Conservation (phyloP, 2,797 vertebrate species). For the Trichosurus vulpecula region DNA sequence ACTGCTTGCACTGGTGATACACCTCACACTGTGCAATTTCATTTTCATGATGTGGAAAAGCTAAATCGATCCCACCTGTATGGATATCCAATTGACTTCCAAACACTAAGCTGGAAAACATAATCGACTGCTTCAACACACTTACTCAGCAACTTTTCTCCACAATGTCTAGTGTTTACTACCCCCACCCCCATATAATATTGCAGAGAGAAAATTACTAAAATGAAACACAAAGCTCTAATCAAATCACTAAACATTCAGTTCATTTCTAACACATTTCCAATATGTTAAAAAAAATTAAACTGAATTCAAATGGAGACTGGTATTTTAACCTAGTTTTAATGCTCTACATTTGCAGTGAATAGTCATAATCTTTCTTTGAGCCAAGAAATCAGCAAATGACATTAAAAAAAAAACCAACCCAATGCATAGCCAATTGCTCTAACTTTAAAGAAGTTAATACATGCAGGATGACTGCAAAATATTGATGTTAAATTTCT, state of each 20-base stretch:
- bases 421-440: not conserved
- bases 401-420: constrained; percentile 2
- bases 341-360: not conserved
- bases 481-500: not conserved
- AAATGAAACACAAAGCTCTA: not conserved
- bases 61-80: constrained; percentile 94
- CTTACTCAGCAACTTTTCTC: not conserved
- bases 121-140: constrained; percentile 15
- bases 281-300: not conserved
- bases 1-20: constrained; percentile 93
- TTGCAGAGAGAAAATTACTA: not conserved
- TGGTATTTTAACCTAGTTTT: not conserved
- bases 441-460: not conserved
- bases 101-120: constrained; percentile 90
- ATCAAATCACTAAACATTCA: not conserved
- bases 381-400: not conserved
- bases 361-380: not conserved
- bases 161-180: not conserved
- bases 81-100: constrained; percentile 95
- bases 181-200: not conserved
- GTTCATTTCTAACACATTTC: not conserved
- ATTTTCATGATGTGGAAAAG: constrained; percentile 98
- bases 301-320: not conserved
- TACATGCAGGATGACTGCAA: not conserved
- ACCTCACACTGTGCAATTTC: constrained; percentile 97